Evolutionary conservation across 2,113 vertebrate genomes (phyloP).

Genomic region (Paramormyrops kingsleyae): DNA sequence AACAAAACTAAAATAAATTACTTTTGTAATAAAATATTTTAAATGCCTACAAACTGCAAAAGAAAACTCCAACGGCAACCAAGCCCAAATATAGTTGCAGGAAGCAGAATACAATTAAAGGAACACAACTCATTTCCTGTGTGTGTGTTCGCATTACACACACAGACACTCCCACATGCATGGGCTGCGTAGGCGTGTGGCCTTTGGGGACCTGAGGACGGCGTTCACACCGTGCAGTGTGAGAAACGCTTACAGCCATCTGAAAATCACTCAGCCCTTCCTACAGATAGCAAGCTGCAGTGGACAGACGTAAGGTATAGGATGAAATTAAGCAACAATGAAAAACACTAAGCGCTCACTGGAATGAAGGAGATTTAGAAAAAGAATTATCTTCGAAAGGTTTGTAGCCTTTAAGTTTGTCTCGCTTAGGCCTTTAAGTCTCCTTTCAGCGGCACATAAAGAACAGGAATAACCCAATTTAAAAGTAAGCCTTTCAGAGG

Average conservation of each 20-base stretch:
- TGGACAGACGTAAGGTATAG: background rate
- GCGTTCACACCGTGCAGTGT: background rate
- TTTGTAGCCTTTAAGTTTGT: background rate
- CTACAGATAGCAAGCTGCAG: background rate
- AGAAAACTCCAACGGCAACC: background rate
- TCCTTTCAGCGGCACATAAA: background rate
- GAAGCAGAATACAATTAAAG: conserved; percentile 6
- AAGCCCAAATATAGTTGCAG: background rate
- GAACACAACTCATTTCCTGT: background rate
- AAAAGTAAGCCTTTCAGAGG: background rate
- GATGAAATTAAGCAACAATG: background rate
- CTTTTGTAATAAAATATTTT: background rate
- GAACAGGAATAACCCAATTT: background rate
- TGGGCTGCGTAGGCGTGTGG: background rate
- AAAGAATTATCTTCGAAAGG: background rate
- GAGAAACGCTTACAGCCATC: background rate
- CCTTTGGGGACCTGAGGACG: background rate
- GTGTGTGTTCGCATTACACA: background rate
- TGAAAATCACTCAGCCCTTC: background rate
- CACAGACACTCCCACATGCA: background rate
- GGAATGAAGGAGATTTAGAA: background rate
- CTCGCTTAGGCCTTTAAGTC: background rate
- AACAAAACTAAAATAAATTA: background rate
- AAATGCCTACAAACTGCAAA: background rate
- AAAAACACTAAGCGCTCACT: background rate